Conservation (phyloP, 2,113 vertebrate species). For the Phyllostomus hastatus region DNA sequence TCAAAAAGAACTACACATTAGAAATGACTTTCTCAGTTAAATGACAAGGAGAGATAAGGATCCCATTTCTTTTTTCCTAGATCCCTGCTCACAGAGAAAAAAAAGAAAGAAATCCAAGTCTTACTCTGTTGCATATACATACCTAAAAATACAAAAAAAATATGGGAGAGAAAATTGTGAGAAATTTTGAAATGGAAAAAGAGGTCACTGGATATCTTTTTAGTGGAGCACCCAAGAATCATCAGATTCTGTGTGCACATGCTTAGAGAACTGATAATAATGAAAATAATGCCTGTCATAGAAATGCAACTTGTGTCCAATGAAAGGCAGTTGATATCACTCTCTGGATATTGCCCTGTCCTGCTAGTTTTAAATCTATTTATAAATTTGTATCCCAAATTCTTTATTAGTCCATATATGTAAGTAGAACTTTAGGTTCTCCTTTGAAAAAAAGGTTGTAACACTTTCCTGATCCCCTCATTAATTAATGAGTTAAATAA, state of each 20-base stretch:
- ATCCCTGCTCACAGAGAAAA: neutral
- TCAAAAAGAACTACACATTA: neutral
- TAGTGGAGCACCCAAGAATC: fast-evolving
- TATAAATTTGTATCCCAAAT: neutral
- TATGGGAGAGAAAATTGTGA: neutral
- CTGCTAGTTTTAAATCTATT: neutral
- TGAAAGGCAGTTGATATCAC: neutral
- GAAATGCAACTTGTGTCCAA: neutral
- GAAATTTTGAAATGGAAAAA: neutral
- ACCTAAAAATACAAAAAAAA: neutral
- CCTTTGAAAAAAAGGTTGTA: neutral
- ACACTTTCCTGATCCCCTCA: neutral
- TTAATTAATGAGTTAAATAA: neutral
- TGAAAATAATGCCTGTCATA: neutral
- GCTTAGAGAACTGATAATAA: neutral
- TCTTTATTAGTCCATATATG: neutral
- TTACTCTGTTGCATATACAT: neutral
- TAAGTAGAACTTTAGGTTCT: neutral
- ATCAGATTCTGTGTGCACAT: neutral
- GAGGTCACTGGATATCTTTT: neutral
- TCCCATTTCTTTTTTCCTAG: neutral
- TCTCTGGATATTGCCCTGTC: neutral
- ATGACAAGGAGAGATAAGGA: neutral
- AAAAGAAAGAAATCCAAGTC: neutral
- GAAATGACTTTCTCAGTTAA: neutral